Evolutionary conservation across 2,888 invertebrate genomes (phyloP).

Genomic region (Mystacides longicornis): DNA sequence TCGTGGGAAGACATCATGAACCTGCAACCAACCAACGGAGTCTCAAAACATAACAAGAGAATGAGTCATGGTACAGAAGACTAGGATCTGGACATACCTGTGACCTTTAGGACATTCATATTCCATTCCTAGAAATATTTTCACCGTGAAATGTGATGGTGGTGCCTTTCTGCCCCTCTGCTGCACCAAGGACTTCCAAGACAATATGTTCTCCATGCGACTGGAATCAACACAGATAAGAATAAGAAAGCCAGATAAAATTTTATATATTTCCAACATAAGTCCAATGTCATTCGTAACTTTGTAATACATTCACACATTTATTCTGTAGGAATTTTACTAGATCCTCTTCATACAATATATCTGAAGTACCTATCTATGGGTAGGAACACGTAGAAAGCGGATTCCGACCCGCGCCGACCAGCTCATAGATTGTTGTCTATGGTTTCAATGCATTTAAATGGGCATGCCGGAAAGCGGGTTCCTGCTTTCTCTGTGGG

Average conservation of each 20-base stretch:
- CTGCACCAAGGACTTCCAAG: slow-evolving; percentile 29
- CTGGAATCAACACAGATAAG: background rate
- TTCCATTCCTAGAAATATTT: slow-evolving; percentile 92
- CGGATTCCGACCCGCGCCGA: no score
- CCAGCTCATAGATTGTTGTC: no score
- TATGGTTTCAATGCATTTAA: no score
- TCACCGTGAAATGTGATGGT: slow-evolving; percentile 62
- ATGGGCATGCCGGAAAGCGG: no score
- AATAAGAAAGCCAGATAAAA: background rate
- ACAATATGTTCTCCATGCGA: slow-evolving; percentile 27
- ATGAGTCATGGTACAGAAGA: background rate
- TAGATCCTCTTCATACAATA: no score
- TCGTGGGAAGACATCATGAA: slow-evolving; percentile 88
- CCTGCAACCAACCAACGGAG: slow-evolving; percentile 35
- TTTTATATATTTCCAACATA: background rate
- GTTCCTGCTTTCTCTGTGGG: no score
- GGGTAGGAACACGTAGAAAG: no score
- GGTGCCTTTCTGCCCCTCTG: slow-evolving; percentile 36
- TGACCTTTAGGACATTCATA: slow-evolving; percentile 99
- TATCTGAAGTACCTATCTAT: no score
- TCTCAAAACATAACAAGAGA: background rate
- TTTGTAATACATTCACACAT: no score
- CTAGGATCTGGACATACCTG: slow-evolving; percentile 32
- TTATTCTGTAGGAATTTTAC: no score
- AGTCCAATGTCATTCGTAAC: background rate